phyloP scores from a whole-genome alignment of 1,140 invertebrate species.

The Chelonus insularis region DNA sequence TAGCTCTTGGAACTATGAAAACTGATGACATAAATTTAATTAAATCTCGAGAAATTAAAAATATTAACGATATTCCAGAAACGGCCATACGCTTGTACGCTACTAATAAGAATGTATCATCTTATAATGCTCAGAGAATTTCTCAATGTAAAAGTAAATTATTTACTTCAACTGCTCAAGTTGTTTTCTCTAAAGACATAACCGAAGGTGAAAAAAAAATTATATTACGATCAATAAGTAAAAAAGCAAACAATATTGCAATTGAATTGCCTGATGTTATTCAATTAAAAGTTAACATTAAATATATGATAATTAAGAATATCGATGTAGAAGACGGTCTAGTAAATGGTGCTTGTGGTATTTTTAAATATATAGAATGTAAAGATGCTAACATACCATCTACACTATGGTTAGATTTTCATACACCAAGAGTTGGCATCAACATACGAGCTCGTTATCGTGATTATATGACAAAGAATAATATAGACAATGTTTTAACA shows the following conservation, averaged over 20 bases:
- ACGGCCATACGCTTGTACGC: conserved; percentile 26
- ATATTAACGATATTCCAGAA: conserved; percentile 7
- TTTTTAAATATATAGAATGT: neutral
- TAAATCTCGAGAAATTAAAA: conserved; percentile 18
- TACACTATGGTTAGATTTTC: too few relatives aligned
- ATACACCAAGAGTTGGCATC: too few relatives aligned
- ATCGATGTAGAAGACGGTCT: conserved; percentile 30
- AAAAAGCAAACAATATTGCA: neutral
- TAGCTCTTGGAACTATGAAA: conserved; percentile 22
- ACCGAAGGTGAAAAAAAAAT: neutral
- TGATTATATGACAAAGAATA: too few relatives aligned
- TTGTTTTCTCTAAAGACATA: conserved; percentile 10
- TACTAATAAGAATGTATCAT: conserved; percentile 13
- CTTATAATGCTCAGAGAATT: conserved; percentile 24
- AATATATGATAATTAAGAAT: conserved; percentile 25
- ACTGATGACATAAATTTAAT: conserved; percentile 24
- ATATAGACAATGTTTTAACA: neutral
- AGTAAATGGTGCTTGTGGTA: conserved; percentile 29
- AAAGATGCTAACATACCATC: too few relatives aligned
- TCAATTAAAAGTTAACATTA: conserved; percentile 20
- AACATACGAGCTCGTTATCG: too few relatives aligned
- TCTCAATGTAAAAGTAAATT: conserved; percentile 1
- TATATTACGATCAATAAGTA: neutral
- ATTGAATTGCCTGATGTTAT: conserved; percentile 14
- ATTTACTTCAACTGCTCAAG: neutral